Percentiles rank a stretch among this genome's conserved stretches.
phyloP scores from a whole-genome alignment of 1,140 invertebrate genomes.

The Arion vulgaris region DNA sequence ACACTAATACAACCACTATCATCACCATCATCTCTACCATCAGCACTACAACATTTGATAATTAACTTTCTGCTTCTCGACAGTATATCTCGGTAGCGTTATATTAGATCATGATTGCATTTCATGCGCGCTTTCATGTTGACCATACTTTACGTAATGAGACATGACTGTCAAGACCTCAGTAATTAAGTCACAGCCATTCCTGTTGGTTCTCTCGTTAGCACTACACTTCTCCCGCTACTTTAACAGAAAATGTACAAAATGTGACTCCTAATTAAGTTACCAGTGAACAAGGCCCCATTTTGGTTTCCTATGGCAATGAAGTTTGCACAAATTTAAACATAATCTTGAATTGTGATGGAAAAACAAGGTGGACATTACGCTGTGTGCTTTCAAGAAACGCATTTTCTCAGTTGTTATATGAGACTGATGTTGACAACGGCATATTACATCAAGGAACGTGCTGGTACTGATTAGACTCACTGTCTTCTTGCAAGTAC shows the following conservation, averaged over 20 bases:
- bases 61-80: no score
- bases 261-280: background rate
- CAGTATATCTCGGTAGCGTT: background rate
- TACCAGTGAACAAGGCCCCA: background rate
- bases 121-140: background rate
- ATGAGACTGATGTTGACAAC: no score
- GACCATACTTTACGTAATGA: background rate
- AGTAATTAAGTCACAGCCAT: slow-evolving; percentile 16
- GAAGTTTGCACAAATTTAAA: slow-evolving; percentile 1
- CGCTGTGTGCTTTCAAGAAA: background rate
- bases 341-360: background rate
- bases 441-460: no score
- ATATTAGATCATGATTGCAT: background rate
- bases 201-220: background rate
- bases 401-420: no score
- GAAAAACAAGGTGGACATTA: background rate
- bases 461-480: no score
- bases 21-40: background rate
- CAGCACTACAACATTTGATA: background rate
- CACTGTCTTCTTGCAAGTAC: no score
- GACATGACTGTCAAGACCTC: background rate
- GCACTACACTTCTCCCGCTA: background rate
- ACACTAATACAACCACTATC: background rate
- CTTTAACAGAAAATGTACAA: background rate
- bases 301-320: background rate